Conservation (phyloP, 2,797 vertebrate species). For the Spea hammondii region DNA sequence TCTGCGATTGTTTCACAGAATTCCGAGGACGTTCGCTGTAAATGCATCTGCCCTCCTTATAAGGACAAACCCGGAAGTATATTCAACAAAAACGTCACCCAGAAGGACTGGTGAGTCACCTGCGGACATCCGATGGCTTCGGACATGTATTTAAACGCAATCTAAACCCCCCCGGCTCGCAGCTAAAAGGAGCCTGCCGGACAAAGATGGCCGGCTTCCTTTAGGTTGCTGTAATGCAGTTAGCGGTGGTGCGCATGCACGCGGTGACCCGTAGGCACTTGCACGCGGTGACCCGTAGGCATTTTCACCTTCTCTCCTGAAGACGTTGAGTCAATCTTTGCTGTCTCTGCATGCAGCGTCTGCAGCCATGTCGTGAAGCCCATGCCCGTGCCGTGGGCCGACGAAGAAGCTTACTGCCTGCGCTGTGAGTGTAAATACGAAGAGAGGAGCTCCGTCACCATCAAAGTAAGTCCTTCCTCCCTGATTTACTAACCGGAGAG, state of each 20-base stretch:
- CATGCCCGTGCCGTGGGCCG: slow-evolving; percentile 91
- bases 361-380: slow-evolving; percentile 94
- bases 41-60: slow-evolving; percentile 97
- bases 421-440: slow-evolving; percentile 98
- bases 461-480: slow-evolving; percentile 76
- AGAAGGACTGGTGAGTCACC: slow-evolving; percentile 91
- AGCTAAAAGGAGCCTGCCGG: no score
- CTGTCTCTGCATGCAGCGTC: slow-evolving; percentile 71
- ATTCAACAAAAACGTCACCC: slow-evolving; percentile 94
- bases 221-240: no score
- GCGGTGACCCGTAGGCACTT: no score
- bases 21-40: slow-evolving; percentile 91
- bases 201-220: no score
- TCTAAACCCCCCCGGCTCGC: no score
- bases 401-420: slow-evolving; percentile 95
- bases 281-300: no score
- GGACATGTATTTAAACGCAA: no score
- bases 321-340: not conserved
- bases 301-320: no score
- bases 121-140: no score
- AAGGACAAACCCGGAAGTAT: slow-evolving; percentile 86
- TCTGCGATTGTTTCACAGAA: slow-evolving; percentile 71
- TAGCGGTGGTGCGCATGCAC: no score
- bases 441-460: slow-evolving; percentile 94
- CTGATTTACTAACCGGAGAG: no score